Percentiles rank a stretch among this genome's conserved stretches.
phyloP scores from a whole-genome alignment of 2,113 vertebrate species.

The Microtus oregoni region DNA sequence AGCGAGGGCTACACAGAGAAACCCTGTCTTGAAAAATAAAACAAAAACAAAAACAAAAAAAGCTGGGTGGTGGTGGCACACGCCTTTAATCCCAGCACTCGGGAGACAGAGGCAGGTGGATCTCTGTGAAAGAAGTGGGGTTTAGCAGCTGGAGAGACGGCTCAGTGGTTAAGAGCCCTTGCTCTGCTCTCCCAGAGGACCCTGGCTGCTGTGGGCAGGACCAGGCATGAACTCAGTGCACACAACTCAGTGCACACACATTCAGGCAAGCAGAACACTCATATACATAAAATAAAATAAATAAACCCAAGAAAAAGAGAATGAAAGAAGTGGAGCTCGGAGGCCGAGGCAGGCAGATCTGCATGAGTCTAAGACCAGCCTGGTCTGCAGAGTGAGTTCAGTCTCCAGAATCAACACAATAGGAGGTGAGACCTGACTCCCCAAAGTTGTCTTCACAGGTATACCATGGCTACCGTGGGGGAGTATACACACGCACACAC shows the following conservation, averaged over 20 bases:
- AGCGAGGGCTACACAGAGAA: not conserved
- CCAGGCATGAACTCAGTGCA: not conserved
- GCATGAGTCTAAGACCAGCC: not conserved
- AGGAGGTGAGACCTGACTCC: not conserved
- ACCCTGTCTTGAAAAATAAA: not conserved
- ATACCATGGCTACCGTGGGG: not conserved
- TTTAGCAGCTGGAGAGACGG: not conserved
- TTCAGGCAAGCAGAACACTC: too few species aligned
- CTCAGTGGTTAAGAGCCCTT: not conserved
- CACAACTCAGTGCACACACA: too few species aligned
- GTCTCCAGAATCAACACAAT: not conserved
- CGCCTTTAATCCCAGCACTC: too few species aligned
- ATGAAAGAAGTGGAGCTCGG: not conserved
- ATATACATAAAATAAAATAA: too few species aligned
- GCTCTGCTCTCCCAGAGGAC: not conserved
- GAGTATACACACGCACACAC: not conserved
- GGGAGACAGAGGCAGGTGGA: too few species aligned
- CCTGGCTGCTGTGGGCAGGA: not conserved
- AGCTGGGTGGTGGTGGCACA: too few species aligned
- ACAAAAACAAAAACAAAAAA: too few species aligned
- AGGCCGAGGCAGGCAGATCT: not conserved
- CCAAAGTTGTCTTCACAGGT: not conserved
- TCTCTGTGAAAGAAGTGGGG: not conserved
- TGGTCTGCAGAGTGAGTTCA: not conserved
- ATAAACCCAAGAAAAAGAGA: not conserved